Evolutionary conservation across 2,888 invertebrate genomes (phyloP).

Genomic region (Calameuta filiformis): DNA sequence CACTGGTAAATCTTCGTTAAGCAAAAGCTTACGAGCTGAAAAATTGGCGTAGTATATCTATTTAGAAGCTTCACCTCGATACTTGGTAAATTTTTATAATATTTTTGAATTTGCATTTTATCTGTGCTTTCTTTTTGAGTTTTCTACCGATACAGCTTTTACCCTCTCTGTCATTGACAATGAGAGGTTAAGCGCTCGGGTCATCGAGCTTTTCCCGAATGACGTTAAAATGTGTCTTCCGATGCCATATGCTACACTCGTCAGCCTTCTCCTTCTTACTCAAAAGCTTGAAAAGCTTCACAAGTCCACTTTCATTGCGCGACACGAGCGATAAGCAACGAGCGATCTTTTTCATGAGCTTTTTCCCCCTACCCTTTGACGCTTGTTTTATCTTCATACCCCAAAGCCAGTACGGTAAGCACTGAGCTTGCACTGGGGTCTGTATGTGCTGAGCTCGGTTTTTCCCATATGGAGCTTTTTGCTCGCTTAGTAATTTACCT

Average conservation of each 20-base stretch:
- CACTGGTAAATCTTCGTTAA: background rate
- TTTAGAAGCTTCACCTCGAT: background rate
- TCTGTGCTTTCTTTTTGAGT: background rate
- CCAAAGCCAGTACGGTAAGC: background rate
- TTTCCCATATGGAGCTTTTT: background rate
- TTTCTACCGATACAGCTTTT: background rate
- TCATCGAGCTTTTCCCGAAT: background rate
- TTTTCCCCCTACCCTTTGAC: background rate
- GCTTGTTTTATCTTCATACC: background rate
- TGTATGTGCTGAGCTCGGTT: background rate
- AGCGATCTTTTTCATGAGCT: background rate
- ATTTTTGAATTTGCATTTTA: background rate
- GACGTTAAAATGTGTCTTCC: background rate
- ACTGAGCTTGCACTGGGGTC: background rate
- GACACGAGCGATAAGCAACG: background rate
- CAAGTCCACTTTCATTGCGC: background rate
- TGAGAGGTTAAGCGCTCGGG: background rate
- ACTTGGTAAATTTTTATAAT: background rate
- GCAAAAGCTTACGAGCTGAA: background rate
- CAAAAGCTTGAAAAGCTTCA: background rate
- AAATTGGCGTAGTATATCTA: background rate
- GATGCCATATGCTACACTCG: background rate
- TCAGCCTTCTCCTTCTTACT: background rate
- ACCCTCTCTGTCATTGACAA: background rate
- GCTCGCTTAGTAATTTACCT: background rate